A percentile compares a stretch with the other conserved stretches of the same genome.
Conservation (phyloP, 2,113 vertebrate species). For the Trogon melanurus region DNA sequence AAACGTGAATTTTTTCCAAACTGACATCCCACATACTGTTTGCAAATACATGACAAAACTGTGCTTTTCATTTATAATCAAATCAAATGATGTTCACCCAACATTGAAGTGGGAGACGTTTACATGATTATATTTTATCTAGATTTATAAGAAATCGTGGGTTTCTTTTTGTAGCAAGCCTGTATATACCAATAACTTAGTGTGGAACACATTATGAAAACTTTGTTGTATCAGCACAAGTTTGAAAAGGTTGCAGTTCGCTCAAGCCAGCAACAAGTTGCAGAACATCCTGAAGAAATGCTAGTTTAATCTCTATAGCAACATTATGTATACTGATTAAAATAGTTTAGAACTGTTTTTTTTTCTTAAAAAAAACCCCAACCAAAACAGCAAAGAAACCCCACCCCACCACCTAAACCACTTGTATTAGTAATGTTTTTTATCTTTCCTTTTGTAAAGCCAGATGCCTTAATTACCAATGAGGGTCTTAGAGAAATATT, state of each 20-base stretch:
- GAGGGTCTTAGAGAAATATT: background rate
- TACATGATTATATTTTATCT: background rate
- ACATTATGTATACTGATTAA: background rate
- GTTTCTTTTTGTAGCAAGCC: constrained; percentile 34
- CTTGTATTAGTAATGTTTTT: background rate
- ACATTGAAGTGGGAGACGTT: background rate
- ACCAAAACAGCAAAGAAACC: too few species aligned
- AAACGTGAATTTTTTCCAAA: background rate
- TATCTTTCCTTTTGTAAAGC: constrained; percentile 8
- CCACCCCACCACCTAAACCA: background rate
- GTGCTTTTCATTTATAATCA: constrained; percentile 17
- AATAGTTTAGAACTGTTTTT: background rate
- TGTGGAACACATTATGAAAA: background rate
- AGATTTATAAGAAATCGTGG: constrained; percentile 18
- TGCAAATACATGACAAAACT: background rate
- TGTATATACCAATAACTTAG: background rate
- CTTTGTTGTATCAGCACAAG: background rate
- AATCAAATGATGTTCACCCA: background rate
- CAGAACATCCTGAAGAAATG: background rate
- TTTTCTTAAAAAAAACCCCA: background rate
- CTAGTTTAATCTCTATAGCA: background rate
- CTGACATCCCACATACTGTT: constrained; percentile 1
- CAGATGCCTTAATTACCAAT: constrained; percentile 37
- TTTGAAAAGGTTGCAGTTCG: background rate
- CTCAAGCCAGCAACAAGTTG: background rate